These are phyloP conservation scores for Apis dorsata DNA, from an alignment of 1,140 invertebrate genomes.

Conservation along the genomic window DNA sequence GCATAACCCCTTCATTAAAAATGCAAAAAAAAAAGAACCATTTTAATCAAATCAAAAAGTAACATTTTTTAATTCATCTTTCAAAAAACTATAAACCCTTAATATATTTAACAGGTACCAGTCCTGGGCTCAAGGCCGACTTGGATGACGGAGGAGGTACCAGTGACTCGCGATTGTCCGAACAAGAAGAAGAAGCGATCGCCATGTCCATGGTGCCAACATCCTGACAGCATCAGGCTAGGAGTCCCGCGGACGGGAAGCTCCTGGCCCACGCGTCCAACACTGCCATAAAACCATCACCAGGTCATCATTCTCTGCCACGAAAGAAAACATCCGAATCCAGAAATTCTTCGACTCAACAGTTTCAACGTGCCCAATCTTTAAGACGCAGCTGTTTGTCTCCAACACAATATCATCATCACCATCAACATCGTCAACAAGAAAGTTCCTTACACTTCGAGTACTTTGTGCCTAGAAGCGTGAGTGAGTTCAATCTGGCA, in stretches of 20 bases:
- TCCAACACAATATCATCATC: constrained; percentile 69
- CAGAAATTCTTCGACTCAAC: constrained; percentile 71
- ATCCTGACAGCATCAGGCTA: constrained; percentile 83
- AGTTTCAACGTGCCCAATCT: constrained; percentile 84
- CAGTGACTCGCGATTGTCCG: constrained; percentile 72
- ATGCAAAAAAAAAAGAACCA: not conserved
- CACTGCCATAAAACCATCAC: constrained; percentile 79
- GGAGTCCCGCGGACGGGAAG: constrained; percentile 74
- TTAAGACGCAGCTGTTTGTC: constrained; percentile 82
- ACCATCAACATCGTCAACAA: constrained; percentile 67
- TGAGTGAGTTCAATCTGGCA: constrained; percentile 89
- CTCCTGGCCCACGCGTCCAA: constrained; percentile 78
- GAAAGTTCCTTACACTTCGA: constrained; percentile 85
- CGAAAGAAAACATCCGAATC: constrained; percentile 80
- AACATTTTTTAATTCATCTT: no score
- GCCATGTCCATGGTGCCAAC: constrained; percentile 81
- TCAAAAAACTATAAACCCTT: not conserved
- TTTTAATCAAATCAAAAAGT: not conserved
- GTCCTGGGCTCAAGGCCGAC: constrained; percentile 65
- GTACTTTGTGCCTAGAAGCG: constrained; percentile 90
- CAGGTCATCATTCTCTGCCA: constrained; percentile 82
- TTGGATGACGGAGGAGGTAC: constrained; percentile 69
- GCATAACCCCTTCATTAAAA: constrained; percentile 28
- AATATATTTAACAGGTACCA: constrained; percentile 51
- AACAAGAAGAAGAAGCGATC: constrained; percentile 82